Evolutionary conservation across 2,888 invertebrate species (phyloP).

Genomic region (Tachina fera): DNA sequence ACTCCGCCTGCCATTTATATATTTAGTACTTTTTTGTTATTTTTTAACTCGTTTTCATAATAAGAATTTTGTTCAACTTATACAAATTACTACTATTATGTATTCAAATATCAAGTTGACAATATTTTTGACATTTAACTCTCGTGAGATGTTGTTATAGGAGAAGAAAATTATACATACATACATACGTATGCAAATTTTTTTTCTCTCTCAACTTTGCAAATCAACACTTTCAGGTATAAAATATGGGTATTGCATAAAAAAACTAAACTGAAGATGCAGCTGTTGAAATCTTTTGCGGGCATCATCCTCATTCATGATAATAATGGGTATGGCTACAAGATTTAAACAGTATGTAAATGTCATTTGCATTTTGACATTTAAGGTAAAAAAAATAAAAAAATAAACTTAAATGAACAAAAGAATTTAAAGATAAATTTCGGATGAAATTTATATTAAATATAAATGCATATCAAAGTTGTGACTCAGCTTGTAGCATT

Average conservation of each 20-base stretch:
- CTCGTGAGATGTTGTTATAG: slow-evolving; percentile 56
- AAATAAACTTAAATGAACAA: slow-evolving; percentile 4
- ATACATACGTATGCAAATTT: background rate
- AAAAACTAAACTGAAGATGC: slow-evolving; percentile 54
- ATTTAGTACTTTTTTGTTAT: background rate
- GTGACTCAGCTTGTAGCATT: background rate
- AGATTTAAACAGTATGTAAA: slow-evolving; percentile 61
- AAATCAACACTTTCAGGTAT: slow-evolving; percentile 63
- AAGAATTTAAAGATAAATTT: slow-evolving; percentile 17
- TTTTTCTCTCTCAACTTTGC: slow-evolving; percentile 11
- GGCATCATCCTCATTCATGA: slow-evolving; percentile 44
- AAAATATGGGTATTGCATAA: slow-evolving; percentile 19
- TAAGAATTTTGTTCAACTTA: background rate
- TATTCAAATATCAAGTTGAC: slow-evolving; percentile 62
- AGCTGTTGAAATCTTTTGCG: slow-evolving; percentile 46
- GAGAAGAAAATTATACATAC: background rate
- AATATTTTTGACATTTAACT: slow-evolving; percentile 69
- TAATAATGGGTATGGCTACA: slow-evolving; percentile 30
- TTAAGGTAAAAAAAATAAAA: slow-evolving; percentile 38
- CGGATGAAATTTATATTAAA: background rate
- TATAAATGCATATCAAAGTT: slow-evolving; percentile 18
- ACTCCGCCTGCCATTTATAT: background rate
- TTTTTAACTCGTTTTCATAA: background rate
- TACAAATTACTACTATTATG: slow-evolving; percentile 11
- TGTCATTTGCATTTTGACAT: slow-evolving; percentile 71